phyloP scores from a whole-genome alignment of 2,113 vertebrate genomes.

The Numenius arquata region DNA sequence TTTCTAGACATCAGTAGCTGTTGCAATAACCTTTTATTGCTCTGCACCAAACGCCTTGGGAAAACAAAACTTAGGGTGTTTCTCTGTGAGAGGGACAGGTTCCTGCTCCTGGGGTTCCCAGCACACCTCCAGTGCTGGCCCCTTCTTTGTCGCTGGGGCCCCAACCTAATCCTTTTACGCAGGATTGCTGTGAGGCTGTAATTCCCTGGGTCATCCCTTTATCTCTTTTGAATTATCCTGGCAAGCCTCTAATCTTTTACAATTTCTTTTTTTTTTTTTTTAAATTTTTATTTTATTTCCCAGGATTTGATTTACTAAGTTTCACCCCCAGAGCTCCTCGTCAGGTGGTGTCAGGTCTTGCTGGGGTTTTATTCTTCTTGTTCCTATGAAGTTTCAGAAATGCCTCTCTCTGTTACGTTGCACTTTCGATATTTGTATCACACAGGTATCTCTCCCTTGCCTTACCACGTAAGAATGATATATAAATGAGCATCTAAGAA shows the following conservation, averaged over 20 bases:
- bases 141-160: background rate
- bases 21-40: background rate
- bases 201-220: slow-evolving; percentile 14
- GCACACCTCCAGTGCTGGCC: background rate
- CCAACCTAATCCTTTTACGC: background rate
- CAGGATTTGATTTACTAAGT: background rate
- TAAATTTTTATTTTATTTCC: background rate
- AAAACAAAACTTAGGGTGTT: background rate
- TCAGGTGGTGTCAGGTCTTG: background rate
- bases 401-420: background rate
- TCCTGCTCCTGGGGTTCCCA: background rate
- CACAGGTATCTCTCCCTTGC: background rate
- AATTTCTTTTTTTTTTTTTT: background rate
- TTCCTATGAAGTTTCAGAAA: background rate
- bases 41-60: background rate
- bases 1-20: background rate
- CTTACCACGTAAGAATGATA: background rate
- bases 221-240: slow-evolving; percentile 14
- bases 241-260: background rate
- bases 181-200: background rate
- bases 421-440: background rate
- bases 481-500: background rate
- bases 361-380: background rate
- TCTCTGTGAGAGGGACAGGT: background rate
- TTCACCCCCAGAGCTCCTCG: background rate